Evolutionary conservation across 1,140 invertebrate genomes (phyloP).

Genomic region (Tetramorium alpestre): DNA sequence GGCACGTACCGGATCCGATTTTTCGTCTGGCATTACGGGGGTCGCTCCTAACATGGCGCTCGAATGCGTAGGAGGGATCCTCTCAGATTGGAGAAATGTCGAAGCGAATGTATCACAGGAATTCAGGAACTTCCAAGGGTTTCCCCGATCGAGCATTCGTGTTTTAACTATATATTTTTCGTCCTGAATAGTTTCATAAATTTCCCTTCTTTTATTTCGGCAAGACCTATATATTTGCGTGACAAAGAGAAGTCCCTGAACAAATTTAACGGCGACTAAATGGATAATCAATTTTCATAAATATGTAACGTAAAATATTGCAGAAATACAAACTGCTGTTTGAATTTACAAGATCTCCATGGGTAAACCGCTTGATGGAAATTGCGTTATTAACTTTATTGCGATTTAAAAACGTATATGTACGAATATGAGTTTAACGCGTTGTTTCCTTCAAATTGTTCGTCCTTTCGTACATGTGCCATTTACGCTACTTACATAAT

Average conservation of each 20-base stretch:
- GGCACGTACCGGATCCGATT: conserved; percentile 63
- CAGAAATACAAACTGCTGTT: not conserved
- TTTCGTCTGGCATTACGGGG: conserved; percentile 35
- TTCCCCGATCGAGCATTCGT: conserved; percentile 12
- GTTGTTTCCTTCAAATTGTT: conserved; percentile 43
- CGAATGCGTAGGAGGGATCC: conserved; percentile 18
- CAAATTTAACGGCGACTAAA: not conserved
- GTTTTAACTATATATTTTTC: conserved; percentile 10
- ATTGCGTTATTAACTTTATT: conserved; percentile 25
- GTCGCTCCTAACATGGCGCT: conserved; percentile 40
- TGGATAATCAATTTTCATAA: not conserved
- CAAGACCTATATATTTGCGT: not conserved
- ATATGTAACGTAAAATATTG: not conserved
- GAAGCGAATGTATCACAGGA: conserved; percentile 57
- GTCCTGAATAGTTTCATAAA: not conserved
- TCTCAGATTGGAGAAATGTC: conserved; percentile 53
- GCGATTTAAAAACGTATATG: not conserved
- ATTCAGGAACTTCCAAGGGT: conserved; percentile 1
- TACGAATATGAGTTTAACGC: conserved; percentile 14
- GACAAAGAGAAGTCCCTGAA: not conserved
- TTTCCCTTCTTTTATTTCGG: not conserved
- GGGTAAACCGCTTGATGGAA: not conserved
- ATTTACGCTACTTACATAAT: conserved; percentile 53
- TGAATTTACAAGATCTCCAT: conserved; percentile 1
- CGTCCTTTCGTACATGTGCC: conserved; percentile 1